These are phyloP conservation scores for Naso thynnoides DNA, from an alignment of 2,797 vertebrate species.

Conservation along the genomic window DNA sequence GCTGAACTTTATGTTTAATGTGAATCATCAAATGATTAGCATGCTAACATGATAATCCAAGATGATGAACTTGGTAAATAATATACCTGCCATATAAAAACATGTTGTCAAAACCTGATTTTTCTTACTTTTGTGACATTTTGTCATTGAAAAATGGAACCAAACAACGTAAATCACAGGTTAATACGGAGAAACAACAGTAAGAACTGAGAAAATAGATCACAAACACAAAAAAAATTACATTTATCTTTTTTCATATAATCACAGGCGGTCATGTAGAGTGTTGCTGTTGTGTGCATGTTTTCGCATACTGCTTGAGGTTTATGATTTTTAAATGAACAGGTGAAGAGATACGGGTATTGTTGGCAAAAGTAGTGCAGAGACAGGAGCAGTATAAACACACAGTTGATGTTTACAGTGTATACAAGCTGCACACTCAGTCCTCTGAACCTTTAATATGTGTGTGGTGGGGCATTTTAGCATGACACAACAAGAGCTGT, in stretches of 20 bases:
- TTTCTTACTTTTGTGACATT: neutral
- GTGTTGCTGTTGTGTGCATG: neutral
- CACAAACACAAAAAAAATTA: neutral
- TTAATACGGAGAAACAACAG: neutral
- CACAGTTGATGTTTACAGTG: constrained; percentile 14
- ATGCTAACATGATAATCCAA: too few relatives aligned
- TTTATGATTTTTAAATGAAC: neutral
- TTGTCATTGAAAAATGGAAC: constrained; percentile 1
- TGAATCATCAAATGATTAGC: too few relatives aligned
- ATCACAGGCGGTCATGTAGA: too few relatives aligned
- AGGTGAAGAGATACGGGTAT: neutral
- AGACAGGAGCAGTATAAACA: neutral
- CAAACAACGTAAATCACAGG: neutral
- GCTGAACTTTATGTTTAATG: too few relatives aligned
- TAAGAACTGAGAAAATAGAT: neutral
- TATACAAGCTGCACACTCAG: constrained; percentile 10
- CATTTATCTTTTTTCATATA: neutral
- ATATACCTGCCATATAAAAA: neutral
- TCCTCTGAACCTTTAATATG: neutral
- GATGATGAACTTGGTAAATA: too few relatives aligned
- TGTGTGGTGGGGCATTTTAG: neutral
- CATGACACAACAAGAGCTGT: constrained; percentile 1
- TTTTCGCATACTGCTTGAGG: neutral
- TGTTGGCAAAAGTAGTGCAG: neutral
- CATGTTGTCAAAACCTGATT: neutral